These are phyloP conservation scores for Archilochus colubris DNA, from an alignment of 2,113 vertebrate genomes.

Conservation along the genomic window DNA sequence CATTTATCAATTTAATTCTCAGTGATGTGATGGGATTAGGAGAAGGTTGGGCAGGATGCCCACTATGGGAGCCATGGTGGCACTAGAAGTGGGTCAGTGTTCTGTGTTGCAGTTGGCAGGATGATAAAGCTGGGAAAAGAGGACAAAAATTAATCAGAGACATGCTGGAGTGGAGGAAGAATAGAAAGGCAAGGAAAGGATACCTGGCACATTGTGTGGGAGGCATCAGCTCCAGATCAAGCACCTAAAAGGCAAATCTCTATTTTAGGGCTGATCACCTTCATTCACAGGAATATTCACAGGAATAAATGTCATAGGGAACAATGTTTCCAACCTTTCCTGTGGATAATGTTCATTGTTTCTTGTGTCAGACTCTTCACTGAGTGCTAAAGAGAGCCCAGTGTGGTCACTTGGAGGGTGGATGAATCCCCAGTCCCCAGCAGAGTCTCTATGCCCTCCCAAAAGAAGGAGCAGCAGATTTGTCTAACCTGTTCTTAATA, in stretches of 20 bases:
- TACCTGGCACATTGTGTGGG: fast-evolving
- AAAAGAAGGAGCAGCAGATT: neutral
- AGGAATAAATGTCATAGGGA: neutral
- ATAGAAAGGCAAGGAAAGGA: neutral
- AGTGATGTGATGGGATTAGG: fast-evolving
- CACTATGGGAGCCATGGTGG: neutral
- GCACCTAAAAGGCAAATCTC: neutral
- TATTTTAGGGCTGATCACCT: neutral
- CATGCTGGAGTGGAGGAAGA: neutral
- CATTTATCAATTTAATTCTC: neutral
- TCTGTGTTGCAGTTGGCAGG: neutral
- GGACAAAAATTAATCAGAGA: neutral
- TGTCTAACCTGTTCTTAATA: neutral
- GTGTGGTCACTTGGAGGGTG: neutral
- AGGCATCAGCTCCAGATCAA: neutral
- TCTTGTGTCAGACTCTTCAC: neutral
- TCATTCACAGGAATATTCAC: too few relatives aligned
- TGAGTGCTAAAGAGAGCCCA: neutral
- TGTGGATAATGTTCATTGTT: neutral
- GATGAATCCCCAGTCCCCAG: neutral
- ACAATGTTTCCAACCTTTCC: neutral
- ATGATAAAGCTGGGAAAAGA: neutral
- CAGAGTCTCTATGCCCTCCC: neutral
- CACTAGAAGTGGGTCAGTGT: neutral
- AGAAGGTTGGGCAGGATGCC: neutral